Conservation (phyloP, 2,888 invertebrate genomes). For the Tethea ocularis region DNA sequence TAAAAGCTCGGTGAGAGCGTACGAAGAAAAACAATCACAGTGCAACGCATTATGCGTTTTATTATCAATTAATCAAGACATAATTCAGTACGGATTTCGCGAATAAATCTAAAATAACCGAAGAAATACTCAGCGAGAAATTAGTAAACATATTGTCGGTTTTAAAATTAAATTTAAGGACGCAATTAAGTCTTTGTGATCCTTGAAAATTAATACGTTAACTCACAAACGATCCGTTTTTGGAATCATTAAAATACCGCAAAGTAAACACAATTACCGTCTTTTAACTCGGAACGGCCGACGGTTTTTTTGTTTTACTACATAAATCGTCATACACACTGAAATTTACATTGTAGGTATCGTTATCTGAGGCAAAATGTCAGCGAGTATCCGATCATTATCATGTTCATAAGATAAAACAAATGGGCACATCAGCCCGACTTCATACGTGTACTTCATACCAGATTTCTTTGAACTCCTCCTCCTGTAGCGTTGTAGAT, state of each 20-base stretch:
- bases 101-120: conserved; percentile 58
- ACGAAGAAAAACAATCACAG: conserved; percentile 57
- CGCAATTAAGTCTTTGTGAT: conserved; percentile 72
- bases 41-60: conserved; percentile 63
- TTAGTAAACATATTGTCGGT: conserved; percentile 68
- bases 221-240: conserved; percentile 56
- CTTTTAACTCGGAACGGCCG: background rate
- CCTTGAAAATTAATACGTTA: conserved; percentile 72
- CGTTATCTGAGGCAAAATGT: conserved; percentile 24
- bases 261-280: conserved; percentile 55
- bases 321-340: conserved; percentile 36
- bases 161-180: conserved; percentile 77
- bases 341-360: conserved; percentile 21
- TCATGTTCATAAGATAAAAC: conserved; percentile 46
- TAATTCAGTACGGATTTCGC: conserved; percentile 50
- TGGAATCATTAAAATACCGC: conserved; percentile 69
- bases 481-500: conserved; percentile 46
- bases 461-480: conserved; percentile 55
- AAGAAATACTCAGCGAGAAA: conserved; percentile 41
- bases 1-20: conserved; percentile 54
- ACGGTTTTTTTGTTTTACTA: conserved; percentile 39
- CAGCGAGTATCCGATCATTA: conserved; percentile 38
- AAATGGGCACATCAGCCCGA: conserved; percentile 30
- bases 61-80: conserved; percentile 65
- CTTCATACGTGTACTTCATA: conserved; percentile 22